Evolutionary conservation across 2,888 invertebrate genomes (phyloP).

Genomic region (Asteroscopus sphinx): DNA sequence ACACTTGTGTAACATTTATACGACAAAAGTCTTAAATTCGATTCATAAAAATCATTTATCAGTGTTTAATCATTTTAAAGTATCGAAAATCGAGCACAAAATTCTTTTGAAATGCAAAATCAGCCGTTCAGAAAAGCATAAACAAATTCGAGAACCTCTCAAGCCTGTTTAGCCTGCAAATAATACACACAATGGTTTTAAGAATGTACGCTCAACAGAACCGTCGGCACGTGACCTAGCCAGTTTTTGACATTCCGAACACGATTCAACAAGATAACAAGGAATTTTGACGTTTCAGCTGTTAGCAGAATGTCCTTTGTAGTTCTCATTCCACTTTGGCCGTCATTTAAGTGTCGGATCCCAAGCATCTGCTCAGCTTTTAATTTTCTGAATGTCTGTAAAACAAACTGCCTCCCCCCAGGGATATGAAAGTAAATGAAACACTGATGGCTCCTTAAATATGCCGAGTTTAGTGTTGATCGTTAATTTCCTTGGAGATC

Average conservation of each 20-base stretch:
- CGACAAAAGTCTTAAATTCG: too few relatives aligned
- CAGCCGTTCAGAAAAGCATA: background rate
- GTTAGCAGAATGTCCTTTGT: conserved; percentile 61
- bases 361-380: conserved; percentile 63
- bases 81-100: background rate
- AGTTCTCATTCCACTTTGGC: conserved; percentile 54
- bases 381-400: conserved; percentile 70
- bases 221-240: conserved; percentile 22
- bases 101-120: background rate
- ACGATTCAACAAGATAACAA: conserved; percentile 62
- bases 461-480: conserved; percentile 69
- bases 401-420: conserved; percentile 62
- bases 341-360: conserved; percentile 52
- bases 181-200: conserved; percentile 19
- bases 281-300: conserved; percentile 63
- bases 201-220: conserved; percentile 21
- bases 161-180: conserved; percentile 12
- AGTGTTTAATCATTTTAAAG: background rate
- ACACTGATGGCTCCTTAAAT: conserved; percentile 71
- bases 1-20: too few relatives aligned
- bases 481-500: conserved; percentile 75
- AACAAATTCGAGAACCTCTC: background rate
- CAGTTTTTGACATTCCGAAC: conserved; percentile 63
- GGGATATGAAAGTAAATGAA: conserved; percentile 70
- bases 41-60: too few relatives aligned